Evolutionary conservation across 1,140 invertebrate species (phyloP).

Genomic region (Chironomus striatipennis): DNA sequence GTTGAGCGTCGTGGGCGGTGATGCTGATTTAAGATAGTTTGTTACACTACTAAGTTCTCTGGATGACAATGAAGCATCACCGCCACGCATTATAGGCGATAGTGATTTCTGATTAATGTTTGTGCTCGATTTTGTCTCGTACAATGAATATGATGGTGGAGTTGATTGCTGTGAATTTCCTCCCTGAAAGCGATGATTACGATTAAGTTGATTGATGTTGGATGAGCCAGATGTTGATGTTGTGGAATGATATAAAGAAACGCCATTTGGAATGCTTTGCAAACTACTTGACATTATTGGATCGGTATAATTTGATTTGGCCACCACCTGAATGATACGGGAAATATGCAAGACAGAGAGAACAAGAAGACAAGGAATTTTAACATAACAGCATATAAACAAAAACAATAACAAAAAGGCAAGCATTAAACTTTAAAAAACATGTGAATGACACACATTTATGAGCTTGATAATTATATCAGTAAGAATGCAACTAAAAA

Average conservation of each 20-base stretch:
- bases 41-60: constrained; percentile 12
- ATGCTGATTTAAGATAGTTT: constrained; percentile 4
- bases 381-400: neutral
- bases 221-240: constrained; percentile 28
- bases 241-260: constrained; percentile 28
- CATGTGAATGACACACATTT: neutral
- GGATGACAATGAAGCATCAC: neutral
- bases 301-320: constrained; percentile 37
- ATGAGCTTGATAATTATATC: neutral
- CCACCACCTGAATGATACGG: constrained; percentile 34
- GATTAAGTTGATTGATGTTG: constrained; percentile 26
- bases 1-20: neutral
- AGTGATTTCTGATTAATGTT: constrained; percentile 24
- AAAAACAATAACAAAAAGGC: neutral
- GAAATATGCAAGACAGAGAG: neutral
- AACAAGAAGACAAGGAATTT: neutral
- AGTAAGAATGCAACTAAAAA: neutral
- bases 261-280: constrained; percentile 40
- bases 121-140: constrained; percentile 24
- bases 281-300: constrained; percentile 37
- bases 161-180: neutral
- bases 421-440: neutral
- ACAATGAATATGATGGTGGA: constrained; percentile 20
- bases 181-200: constrained; percentile 26
- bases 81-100: constrained; percentile 22